A percentile compares a stretch with the other conserved stretches of the same genome.
Conservation (phyloP, 2,888 invertebrate species). For the Ptycholaimellus sp. region DNA sequence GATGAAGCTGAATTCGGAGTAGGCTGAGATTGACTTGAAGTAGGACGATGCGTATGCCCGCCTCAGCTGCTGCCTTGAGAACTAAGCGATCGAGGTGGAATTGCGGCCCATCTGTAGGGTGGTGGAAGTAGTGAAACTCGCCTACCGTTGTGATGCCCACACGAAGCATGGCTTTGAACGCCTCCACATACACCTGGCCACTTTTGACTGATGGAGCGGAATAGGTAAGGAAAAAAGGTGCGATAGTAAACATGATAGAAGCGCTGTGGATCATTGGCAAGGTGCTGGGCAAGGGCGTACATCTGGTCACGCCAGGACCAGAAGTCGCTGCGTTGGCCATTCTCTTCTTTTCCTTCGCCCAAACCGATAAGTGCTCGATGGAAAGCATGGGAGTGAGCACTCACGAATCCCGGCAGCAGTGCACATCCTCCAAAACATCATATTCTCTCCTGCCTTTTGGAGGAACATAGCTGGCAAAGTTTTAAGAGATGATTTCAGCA, state of each 20-base stretch:
- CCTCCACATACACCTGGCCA: slow-evolving; percentile 14
- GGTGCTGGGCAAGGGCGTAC: slow-evolving; percentile 18
- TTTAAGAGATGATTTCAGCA: too few relatives aligned
- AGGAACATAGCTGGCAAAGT: too few relatives aligned
- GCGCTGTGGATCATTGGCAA: slow-evolving; percentile 10
- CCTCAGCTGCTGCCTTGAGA: slow-evolving; percentile 2
- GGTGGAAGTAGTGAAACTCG: slow-evolving; percentile 24
- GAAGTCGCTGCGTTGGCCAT: slow-evolving; percentile 17
- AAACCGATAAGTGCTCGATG: slow-evolving; percentile 19
- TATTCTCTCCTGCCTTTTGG: too few relatives aligned
- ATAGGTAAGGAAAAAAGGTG: background rate
- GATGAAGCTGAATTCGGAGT: too few relatives aligned
- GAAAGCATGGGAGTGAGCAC: slow-evolving; percentile 22
- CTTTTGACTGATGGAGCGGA: slow-evolving; percentile 12
- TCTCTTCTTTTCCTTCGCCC: too few relatives aligned
- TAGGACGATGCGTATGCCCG: slow-evolving; percentile 4
- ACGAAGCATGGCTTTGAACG: slow-evolving; percentile 20
- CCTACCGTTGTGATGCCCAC: slow-evolving; percentile 23
- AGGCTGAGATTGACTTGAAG: too few relatives aligned
- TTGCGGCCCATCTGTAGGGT: slow-evolving; percentile 6
- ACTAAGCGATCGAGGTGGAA: slow-evolving; percentile 4
- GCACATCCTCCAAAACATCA: too few relatives aligned
- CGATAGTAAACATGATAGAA: background rate
- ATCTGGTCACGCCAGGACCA: slow-evolving; percentile 23
- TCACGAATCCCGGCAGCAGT: slow-evolving; percentile 20